A percentile compares a stretch with the other conserved stretches of the same genome.
Conservation (phyloP, 2,888 invertebrate species). For the Mythimna loreyi region DNA sequence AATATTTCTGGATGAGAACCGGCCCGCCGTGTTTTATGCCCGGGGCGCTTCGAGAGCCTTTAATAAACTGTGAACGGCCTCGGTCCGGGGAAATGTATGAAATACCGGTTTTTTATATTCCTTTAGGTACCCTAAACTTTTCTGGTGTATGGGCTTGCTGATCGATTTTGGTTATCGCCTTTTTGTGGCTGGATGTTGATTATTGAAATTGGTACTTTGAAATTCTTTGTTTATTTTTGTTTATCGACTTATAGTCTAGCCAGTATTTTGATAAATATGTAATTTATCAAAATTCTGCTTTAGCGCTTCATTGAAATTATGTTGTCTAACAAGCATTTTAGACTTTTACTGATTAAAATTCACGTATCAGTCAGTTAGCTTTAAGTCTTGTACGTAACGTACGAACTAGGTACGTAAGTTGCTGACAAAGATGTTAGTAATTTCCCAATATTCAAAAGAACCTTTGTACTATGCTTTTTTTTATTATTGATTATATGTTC, state of each 20-base stretch:
- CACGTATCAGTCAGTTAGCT: too few relatives aligned
- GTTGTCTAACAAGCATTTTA: too few relatives aligned
- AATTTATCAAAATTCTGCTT: too few relatives aligned
- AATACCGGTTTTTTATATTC: slow-evolving; percentile 32
- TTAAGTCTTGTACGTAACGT: too few relatives aligned
- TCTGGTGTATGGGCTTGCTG: not conserved
- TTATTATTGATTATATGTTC: too few relatives aligned
- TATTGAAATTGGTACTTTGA: not conserved
- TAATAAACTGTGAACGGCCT: slow-evolving; percentile 58
- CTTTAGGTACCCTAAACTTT: slow-evolving; percentile 14
- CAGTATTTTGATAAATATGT: too few relatives aligned
- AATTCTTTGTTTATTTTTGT: not conserved
- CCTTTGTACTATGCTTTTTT: not conserved
- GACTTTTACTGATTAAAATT: too few relatives aligned
- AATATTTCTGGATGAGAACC: slow-evolving; percentile 40
- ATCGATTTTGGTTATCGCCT: slow-evolving; percentile 1
- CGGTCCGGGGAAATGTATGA: slow-evolving; percentile 22
- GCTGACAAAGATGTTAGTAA: too few relatives aligned
- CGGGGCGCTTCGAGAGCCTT: slow-evolving; percentile 22
- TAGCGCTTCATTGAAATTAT: too few relatives aligned
- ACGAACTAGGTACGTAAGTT: too few relatives aligned
- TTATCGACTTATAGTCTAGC: too few relatives aligned
- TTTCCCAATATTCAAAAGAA: too few relatives aligned
- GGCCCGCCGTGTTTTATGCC: slow-evolving; percentile 39
- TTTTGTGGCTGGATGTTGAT: not conserved